Base-by-base conservation (phyloP, 2,113 vertebrate genomes). In the Hyla sarda region DNA sequence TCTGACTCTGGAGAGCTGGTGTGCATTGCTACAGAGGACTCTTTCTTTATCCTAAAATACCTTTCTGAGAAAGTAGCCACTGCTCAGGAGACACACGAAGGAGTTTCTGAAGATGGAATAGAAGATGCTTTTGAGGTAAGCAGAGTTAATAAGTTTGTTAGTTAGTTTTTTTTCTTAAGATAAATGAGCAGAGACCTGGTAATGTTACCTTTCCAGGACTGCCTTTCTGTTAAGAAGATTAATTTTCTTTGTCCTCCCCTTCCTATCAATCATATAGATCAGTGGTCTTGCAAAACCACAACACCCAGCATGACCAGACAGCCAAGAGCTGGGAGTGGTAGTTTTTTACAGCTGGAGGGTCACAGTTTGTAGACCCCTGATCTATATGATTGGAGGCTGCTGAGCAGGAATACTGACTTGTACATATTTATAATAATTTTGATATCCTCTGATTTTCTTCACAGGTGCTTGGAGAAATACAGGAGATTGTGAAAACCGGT, bases 1-100 rank as follows among this genome's bases (percentile, higher is more conserved):
- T 98, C 98, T 45, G 98, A 99, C 90, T 99, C 98, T 14, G 98
- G 98, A 82, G 98, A 99, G 89, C 93, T 99, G n/a, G 97, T 99
- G 83, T 98, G 98, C 90, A 99, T 99, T 62, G 98, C 98, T 76
- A 99, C 98, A 0, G 98, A 99, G 79, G 98, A 99, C 88, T 99
- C 98, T 12, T 99, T 99, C 93, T 99, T 99, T 91, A 98, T 99
- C 90, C 94, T 99, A 81, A 97, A 97, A 85, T 99, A 99, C 74
- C 86, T 99, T 79, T 94, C 98, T 9, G 98, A 99, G 28, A 99
- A 99, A 93, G 97, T 99, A 65, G 93, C 97, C 52, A 89, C 97
- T 78, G 98, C 97, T 8, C 98, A 99, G 88, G 98, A 99, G 92
- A 96, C 96, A 54, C 98, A 98, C 54, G 97, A 99, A 90, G 97